Conservation (phyloP, 2,888 invertebrate species). For the Hemicrepidius hirtus region DNA sequence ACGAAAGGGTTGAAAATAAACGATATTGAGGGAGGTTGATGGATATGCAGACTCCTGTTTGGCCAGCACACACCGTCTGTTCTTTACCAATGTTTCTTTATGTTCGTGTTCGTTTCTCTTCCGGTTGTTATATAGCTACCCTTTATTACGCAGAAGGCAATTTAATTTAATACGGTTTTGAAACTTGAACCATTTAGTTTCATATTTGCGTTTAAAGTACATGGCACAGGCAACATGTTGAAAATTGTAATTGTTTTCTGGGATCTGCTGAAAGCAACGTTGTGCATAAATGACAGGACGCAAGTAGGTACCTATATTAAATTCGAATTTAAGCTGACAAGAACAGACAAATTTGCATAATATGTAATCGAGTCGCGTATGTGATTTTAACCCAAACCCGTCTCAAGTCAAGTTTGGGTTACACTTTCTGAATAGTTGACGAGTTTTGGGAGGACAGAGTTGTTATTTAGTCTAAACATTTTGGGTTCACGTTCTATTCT, state of each 20-base stretch:
- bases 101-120: slow-evolving; percentile 1
- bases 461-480: slow-evolving; percentile 6
- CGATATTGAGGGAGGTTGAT: slow-evolving; percentile 26
- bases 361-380: slow-evolving; percentile 36
- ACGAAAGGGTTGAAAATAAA: slow-evolving; percentile 31
- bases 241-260: slow-evolving; percentile 26
- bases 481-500: no score
- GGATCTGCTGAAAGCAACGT: slow-evolving; percentile 4
- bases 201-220: slow-evolving; percentile 17
- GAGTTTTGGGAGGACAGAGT: slow-evolving; percentile 16
- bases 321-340: slow-evolving; percentile 35
- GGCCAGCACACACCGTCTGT: not conserved
- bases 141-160: slow-evolving; percentile 12
- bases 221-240: slow-evolving; percentile 15
- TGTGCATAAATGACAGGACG: slow-evolving; percentile 17
- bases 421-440: slow-evolving; percentile 27
- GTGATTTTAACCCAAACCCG: slow-evolving; percentile 33
- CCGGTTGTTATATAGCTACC: not conserved
- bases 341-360: slow-evolving; percentile 36
- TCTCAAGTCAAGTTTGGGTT: slow-evolving; percentile 23
- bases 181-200: slow-evolving; percentile 11
- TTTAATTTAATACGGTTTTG: slow-evolving; percentile 18
- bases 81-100: not conserved
- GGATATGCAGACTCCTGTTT: slow-evolving; percentile 4
- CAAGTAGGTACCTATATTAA: slow-evolving; percentile 20